Evolutionary conservation across 2,888 invertebrate species (phyloP).

Genomic region (Bimastos eiseni): DNA sequence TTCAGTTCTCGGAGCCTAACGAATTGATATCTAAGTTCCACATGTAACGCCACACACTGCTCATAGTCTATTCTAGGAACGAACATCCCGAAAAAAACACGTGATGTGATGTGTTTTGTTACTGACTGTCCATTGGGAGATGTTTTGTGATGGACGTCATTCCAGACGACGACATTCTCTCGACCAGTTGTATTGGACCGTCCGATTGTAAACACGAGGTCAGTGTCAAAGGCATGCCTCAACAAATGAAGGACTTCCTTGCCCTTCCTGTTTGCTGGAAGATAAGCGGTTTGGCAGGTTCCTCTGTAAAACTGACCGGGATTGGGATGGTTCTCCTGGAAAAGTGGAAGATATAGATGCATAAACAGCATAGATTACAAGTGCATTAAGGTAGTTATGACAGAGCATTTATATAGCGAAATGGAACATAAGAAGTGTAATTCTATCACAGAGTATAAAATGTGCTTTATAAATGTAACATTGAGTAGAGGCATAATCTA

Average conservation of each 20-base stretch:
- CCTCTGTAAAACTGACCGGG: constrained; percentile 51
- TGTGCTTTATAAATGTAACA: no score
- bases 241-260: constrained; percentile 48
- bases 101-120: background rate
- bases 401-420: no score
- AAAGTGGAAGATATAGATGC: background rate
- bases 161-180: constrained; percentile 52
- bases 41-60: no score
- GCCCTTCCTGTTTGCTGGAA: constrained; percentile 52
- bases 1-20: no score
- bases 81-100: no score
- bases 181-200: constrained; percentile 50
- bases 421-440: no score
- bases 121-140: constrained; percentile 44
- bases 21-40: no score
- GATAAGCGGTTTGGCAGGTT: constrained; percentile 48
- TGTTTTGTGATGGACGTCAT: constrained; percentile 58
- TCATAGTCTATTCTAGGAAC: background rate
- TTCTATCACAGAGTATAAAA: no score
- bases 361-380: no score
- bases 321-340: constrained; percentile 49
- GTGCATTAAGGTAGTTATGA: no score
- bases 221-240: constrained; percentile 49
- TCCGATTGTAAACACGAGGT: constrained; percentile 53
- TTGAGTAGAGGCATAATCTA: no score